Evolutionary conservation across 2,113 vertebrate genomes (phyloP), one percentile per base, ranked within the genome.

Genomic region (Mellivora capensis): DNA sequence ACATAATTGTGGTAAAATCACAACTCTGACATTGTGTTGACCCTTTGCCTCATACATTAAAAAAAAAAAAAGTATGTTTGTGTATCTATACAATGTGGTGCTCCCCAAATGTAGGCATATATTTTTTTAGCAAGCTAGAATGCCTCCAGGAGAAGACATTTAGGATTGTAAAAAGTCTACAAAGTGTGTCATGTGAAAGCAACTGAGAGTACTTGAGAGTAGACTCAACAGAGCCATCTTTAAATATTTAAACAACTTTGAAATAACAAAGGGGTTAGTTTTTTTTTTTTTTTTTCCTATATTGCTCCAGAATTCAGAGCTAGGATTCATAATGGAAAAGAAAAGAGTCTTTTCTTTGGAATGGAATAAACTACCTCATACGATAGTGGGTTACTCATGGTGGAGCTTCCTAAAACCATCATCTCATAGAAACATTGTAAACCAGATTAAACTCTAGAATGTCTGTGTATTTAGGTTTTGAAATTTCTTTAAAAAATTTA

Each of bases 311-410:
- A 94, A 86, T 94, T 93, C n/a, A 90, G 47, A 93, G 82, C 13
- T 37, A 91, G 17, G 49, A 67, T 89, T 91, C 80, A 93, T 2
- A 81, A 31, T 49, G 54, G 10, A 72, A 91, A n/a, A 79, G 3
- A 96, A 95, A 87, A 72, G 9, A 87, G 77, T 67, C 39, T 64
- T 52, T 87, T 97, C 20, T 94, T 93, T 97, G 59, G 67, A 69
- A 23, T 49, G 25, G 25, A 71, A 74, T 87, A 92, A 95, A 87
- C 37, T 79, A 20, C 25, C 37, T 90, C 44, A n/a, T 79, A 84
- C 97, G 37, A 61, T 31, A 52, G 12, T 57, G 8, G 44, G 17
- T 21, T 93, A 67, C 3, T 71, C 54, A 27, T 21, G 12, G 27
- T 67, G 8, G 18, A 62, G 11, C 8, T 94, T 42, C 14, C 34